Percentiles rank a stretch among this genome's conserved stretches.
phyloP scores from a whole-genome alignment of 1,140 invertebrate genomes.

The Megalopta genalis region DNA sequence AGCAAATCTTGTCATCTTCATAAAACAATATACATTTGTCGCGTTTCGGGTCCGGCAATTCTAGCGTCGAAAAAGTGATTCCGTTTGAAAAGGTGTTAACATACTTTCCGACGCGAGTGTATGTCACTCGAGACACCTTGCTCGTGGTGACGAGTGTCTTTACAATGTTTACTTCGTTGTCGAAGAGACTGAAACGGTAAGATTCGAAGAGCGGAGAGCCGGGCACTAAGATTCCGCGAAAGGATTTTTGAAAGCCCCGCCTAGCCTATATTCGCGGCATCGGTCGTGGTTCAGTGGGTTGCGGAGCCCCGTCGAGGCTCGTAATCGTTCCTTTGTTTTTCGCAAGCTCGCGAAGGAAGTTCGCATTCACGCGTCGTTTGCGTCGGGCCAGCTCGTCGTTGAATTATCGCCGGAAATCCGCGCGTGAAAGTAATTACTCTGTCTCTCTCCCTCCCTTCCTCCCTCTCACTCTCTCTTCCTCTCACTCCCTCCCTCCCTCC shows the following conservation, averaged over 20 bases:
- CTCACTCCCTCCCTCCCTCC: too few relatives aligned
- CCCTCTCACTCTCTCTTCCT: too few relatives aligned
- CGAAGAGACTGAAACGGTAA: background rate
- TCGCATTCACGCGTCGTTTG: conserved; percentile 40
- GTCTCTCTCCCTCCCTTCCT: too few relatives aligned
- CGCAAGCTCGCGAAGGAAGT: conserved; percentile 22
- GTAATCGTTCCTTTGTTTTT: conserved; percentile 33
- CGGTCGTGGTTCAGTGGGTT: background rate
- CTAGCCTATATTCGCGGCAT: background rate
- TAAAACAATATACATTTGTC: too few relatives aligned
- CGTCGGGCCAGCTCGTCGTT: conserved; percentile 28
- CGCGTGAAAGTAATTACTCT: conserved; percentile 53
- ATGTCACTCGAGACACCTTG: too few relatives aligned
- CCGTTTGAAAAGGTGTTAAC: too few relatives aligned
- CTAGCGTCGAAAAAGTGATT: too few relatives aligned
- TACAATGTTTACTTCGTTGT: too few relatives aligned
- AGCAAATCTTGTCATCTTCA: too few relatives aligned
- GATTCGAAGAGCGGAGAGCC: background rate
- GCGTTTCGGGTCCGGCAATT: too few relatives aligned
- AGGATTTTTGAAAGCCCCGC: background rate
- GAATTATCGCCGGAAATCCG: conserved; percentile 42
- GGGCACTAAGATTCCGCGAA: background rate
- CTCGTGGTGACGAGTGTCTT: too few relatives aligned
- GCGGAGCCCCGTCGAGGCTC: background rate
- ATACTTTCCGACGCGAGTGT: too few relatives aligned